phyloP scores from a whole-genome alignment of 2,888 invertebrate genomes.

The Reticulitermes lucifugus region DNA sequence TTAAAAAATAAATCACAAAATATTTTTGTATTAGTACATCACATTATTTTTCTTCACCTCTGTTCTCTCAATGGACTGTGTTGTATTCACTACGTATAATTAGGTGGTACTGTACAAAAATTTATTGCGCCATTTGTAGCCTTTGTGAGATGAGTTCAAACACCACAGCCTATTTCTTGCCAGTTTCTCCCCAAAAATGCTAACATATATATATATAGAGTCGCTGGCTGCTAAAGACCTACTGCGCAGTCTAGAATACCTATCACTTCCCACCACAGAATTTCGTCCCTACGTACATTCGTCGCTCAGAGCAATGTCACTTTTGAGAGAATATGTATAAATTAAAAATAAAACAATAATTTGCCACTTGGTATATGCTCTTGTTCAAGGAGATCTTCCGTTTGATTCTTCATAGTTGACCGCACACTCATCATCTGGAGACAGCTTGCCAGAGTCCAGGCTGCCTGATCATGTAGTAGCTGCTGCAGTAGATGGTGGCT shows the following conservation, averaged over 20 bases:
- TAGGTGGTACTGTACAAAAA: background rate
- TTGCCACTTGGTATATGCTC: background rate
- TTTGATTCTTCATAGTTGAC: background rate
- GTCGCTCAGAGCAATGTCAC: background rate
- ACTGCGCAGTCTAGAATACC: background rate
- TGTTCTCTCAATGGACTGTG: background rate
- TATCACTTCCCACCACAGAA: background rate
- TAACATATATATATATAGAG: background rate
- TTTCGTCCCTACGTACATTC: background rate
- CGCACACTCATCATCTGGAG: conserved; percentile 26
- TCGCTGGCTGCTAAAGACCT: conserved; percentile 8
- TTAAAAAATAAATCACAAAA: background rate
- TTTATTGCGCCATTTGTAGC: background rate
- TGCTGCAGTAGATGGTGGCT: background rate
- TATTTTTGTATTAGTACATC: background rate
- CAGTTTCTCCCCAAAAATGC: background rate
- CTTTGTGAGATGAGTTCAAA: background rate
- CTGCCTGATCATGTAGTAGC: background rate
- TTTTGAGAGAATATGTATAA: conserved; percentile 3
- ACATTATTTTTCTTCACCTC: background rate
- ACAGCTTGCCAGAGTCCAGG: background rate
- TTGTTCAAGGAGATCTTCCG: background rate
- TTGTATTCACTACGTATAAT: background rate
- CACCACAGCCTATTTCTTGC: background rate
- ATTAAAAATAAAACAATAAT: background rate